These are phyloP conservation scores for Spondyliosoma cantharus DNA, from an alignment of 2,797 vertebrate species.

Conservation along the genomic window DNA sequence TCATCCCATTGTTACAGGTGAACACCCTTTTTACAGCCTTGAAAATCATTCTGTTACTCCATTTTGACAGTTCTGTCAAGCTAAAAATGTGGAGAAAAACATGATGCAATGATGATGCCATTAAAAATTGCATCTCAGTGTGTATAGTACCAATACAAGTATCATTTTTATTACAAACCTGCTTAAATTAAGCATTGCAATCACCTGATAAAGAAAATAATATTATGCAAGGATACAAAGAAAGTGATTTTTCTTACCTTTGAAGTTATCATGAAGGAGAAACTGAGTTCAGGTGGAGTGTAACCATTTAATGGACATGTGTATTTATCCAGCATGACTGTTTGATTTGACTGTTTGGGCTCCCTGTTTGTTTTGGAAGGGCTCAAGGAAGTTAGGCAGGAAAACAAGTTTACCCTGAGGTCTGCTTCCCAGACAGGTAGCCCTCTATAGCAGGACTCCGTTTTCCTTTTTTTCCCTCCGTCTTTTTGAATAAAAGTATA, in stretches of 20 bases:
- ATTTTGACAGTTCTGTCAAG: neutral
- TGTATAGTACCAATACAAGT: neutral
- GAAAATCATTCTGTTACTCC: neutral
- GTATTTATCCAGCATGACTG: constrained; percentile 83
- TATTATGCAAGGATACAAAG: constrained; percentile 43
- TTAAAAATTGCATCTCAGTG: neutral
- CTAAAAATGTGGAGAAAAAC: neutral
- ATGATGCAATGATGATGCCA: neutral
- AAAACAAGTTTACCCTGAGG: constrained; percentile 85
- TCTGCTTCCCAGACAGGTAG: constrained; percentile 82
- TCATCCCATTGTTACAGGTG: neutral
- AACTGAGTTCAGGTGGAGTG: constrained; percentile 76
- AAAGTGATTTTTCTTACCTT: constrained; percentile 61
- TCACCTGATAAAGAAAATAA: constrained; percentile 43
- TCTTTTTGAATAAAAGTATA: constrained; percentile 69
- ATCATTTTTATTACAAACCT: neutral
- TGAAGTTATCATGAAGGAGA: constrained; percentile 72
- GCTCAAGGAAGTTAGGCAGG: constrained; percentile 83
- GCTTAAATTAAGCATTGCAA: constrained; percentile 13
- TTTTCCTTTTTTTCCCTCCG: constrained; percentile 57
- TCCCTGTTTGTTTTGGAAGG: constrained; percentile 85
- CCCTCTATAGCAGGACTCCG: constrained; percentile 75
- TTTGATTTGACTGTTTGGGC: constrained; percentile 52
- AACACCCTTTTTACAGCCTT: neutral
- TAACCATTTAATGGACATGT: constrained; percentile 77